These are phyloP conservation scores for Trachythela sp. DNA, from an alignment of 64 coral and sea anemone genomes.

Conservation along the genomic window DNA sequence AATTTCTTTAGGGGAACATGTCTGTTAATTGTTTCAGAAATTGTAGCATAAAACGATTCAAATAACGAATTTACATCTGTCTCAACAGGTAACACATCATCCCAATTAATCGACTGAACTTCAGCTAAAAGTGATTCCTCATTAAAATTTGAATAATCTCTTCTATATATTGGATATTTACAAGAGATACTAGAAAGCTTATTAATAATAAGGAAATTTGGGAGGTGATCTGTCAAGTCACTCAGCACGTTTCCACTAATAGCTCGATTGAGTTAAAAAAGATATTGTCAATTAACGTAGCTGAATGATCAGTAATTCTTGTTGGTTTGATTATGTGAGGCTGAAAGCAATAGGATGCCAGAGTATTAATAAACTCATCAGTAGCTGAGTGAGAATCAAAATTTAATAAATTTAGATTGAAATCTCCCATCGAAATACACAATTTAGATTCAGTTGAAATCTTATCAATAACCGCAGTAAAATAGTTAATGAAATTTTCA, in stretches of 20 bases:
- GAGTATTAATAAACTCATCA: not conserved
- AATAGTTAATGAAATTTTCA: conserved; percentile 12
- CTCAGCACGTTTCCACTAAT: not conserved
- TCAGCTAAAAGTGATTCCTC: not conserved
- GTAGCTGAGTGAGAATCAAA: conserved; percentile 23
- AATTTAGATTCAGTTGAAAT: not conserved
- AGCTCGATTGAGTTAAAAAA: not conserved
- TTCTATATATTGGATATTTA: not conserved
- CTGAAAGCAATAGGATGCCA: not conserved
- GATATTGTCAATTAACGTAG: conserved; percentile 18
- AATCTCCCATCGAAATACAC: conserved; percentile 20
- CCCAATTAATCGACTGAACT: not conserved
- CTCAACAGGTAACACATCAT: not conserved
- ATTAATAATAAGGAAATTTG: conserved; percentile 18
- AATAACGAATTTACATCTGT: not conserved
- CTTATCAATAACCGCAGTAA: conserved; percentile 3
- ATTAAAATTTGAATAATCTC: conserved; percentile 5
- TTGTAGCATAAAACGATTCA: not conserved
- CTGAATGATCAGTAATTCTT: not conserved
- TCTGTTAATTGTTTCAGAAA: not conserved
- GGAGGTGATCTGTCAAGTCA: not conserved
- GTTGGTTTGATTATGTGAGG: not conserved
- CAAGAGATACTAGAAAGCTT: not conserved
- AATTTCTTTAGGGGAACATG: not conserved
- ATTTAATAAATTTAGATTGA: conserved; percentile 38